Evolutionary conservation across 2,797 vertebrate species (phyloP), one percentile per base, ranked within the genome.

Genomic region (Masticophis lateralis): DNA sequence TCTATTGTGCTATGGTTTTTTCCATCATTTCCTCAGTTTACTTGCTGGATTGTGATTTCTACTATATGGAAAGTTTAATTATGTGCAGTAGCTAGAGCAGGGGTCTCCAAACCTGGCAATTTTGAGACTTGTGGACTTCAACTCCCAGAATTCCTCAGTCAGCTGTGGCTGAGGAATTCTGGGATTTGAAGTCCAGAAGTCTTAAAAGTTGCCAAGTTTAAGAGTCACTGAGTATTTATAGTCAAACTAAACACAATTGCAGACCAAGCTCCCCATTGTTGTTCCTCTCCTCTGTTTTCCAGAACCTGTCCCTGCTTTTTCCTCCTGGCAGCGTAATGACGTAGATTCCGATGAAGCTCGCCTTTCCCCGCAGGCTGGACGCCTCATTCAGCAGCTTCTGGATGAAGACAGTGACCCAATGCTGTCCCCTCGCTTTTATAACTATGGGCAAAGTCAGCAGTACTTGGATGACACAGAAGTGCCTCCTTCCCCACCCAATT

Each of bases 391-490:
- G 12, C 99, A 99, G 95, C 98, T 99, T 7, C 95, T 99, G 94
- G 99, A 99, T 90, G 99, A 98, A 90, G 98, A 98, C 97, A 98
- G 98, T 0, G 99, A 99, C 97, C 99, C 99, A 8, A 98, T 99
- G 99, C 97, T 98, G 92, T 99, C 99, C 0, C 99, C 99, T 27
- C 99, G 99, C 25, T 99, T 99, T 97, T 99, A 99, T 4, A 98
- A 98, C 91, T 99, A 99, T 0, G 98, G 99, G 87, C 98, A 99
- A 74, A 98, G 98, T 93, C 98, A 99, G 37, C 99, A 99, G 96
- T 99, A 99, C 96, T 98, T 99, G 96, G 99, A 99, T 18, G 99
- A 99, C 97, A 98, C 99, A 0, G 99, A 99, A 97, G 99, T 99
- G 95, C 99, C 99, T 69, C 99, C 99, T 37, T 99, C 99, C 1